Evolutionary conservation across 2,888 invertebrate genomes (phyloP), one percentile per base, ranked within the genome.

Genomic region (Lypha dubia): DNA sequence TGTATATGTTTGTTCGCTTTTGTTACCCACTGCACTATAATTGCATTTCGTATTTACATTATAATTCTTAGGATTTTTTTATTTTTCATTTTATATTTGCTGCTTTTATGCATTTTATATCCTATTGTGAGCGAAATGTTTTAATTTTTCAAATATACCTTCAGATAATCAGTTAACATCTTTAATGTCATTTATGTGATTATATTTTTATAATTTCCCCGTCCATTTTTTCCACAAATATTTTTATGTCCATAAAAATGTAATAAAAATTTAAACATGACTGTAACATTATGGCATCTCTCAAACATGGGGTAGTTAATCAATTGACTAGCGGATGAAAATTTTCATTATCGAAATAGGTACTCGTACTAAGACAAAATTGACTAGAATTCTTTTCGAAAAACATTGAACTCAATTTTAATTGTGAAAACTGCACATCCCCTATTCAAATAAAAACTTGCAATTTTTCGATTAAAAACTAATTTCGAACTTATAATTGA

Each of bases 81-180:
- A 1, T n/a, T n/a, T n/a, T 49, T 6, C 22, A 17, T n/a, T 51
- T n/a, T 11, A 3, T 32, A 46, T 62, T 58, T 63, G 24, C 53
- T 41, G 20, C 17, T 67, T 67, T 71, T 60, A 46, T 44, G 70
- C 41, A 53, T 53, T 80, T 83, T 74, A 70, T 79, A 53, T 79
- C 74, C 79, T 79, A 79, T 83, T 79, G 83, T 83, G 74, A 79
- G 28, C 44, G 75, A 79, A 83, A 80, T 83, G 83, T 75, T 83
- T 83, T 79, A 83, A 79, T 83, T 83, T 83, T 75, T 83, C 74
- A 83, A 83, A 83, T 83, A 79, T 75, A 68, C 56, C 68, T 74
- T 74, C 22, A 56, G 73, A 67, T 73, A 74, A 83, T 73, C 83
- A 79, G 74, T 79, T 74, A 75, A 83, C 79, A 79, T 75, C 68